Conservation (phyloP, 1,140 invertebrate genomes). For the Drosophila bipectinata region DNA sequence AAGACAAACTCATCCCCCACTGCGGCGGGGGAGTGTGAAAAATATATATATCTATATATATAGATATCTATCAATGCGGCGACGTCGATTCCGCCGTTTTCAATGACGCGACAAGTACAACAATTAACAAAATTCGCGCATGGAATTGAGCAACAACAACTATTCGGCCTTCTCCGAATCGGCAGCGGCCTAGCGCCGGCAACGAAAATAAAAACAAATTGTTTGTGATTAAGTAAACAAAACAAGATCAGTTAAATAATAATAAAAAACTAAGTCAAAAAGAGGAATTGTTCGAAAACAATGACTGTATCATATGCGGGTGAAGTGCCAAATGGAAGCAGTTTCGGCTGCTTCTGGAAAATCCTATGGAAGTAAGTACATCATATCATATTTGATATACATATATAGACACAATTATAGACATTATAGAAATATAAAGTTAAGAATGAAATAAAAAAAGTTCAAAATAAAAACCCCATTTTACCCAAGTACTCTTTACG, state of each 20-base stretch:
- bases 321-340: conserved; percentile 94
- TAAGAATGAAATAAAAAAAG: no score
- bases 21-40: conserved; percentile 19
- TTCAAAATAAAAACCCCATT: background rate
- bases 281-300: conserved; percentile 29
- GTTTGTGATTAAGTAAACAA: conserved; percentile 43
- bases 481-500: background rate
- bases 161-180: conserved; percentile 48
- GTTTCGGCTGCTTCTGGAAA: conserved; percentile 95
- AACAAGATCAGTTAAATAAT: conserved; percentile 17
- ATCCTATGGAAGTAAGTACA: conserved; percentile 92
- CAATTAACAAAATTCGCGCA: conserved; percentile 57
- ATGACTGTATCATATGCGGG: conserved; percentile 95
- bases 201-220: conserved; percentile 36
- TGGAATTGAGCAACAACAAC: conserved; percentile 31
- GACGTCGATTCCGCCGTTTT: conserved; percentile 46
- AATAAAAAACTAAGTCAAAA: conserved; percentile 32
- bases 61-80: conserved; percentile 47
- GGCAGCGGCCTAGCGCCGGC: conserved; percentile 36
- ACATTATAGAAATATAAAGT: background rate
- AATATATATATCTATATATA: background rate
- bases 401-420: no score
- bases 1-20: background rate
- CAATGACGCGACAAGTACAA: conserved; percentile 49
- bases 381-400: no score